Conservation (phyloP, 2,888 invertebrate genomes). For the Thysanoteuthis rhombus region DNA sequence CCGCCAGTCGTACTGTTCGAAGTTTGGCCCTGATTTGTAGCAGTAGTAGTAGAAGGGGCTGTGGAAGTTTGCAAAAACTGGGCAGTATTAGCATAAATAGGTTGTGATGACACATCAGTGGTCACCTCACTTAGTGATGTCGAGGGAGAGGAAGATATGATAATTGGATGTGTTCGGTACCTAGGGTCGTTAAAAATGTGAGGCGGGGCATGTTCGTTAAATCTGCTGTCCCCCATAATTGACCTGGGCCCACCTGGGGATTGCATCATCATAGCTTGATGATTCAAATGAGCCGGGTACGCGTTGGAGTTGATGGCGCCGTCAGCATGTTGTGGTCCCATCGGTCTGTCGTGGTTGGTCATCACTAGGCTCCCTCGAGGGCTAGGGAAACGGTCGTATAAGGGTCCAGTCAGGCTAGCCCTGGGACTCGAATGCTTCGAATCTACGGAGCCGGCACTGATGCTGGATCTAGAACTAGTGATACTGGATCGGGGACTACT, state of each 20-base stretch:
- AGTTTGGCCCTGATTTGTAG: slow-evolving; percentile 27
- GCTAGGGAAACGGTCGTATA: slow-evolving; percentile 65
- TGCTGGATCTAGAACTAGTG: slow-evolving; percentile 60
- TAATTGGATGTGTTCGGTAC: slow-evolving; percentile 47
- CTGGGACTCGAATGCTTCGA: slow-evolving; percentile 70
- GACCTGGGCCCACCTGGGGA: neutral
- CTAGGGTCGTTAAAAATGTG: slow-evolving; percentile 52
- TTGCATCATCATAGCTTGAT: slow-evolving; percentile 13
- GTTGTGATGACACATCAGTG: neutral
- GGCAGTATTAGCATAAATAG: slow-evolving; percentile 31
- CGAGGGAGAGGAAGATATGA: slow-evolving; percentile 37
- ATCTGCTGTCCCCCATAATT: slow-evolving; percentile 49
- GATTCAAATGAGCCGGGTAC: slow-evolving; percentile 17
- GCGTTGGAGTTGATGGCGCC: neutral
- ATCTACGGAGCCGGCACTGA: slow-evolving; percentile 69
- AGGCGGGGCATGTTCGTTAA: slow-evolving; percentile 56
- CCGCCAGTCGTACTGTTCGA: slow-evolving; percentile 34
- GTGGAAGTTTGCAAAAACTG: slow-evolving; percentile 20
- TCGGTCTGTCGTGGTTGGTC: neutral
- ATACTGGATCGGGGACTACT: slow-evolving; percentile 55
- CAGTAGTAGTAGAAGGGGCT: neutral
- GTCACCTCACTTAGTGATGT: slow-evolving; percentile 16
- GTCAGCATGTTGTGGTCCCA: neutral
- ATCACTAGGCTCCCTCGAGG: slow-evolving; percentile 52
- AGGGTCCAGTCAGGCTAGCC: slow-evolving; percentile 55